Percentiles rank a stretch among this genome's conserved stretches.
These are phyloP conservation scores for Girardinichthys multiradiatus DNA, from an alignment of 2,113 vertebrate genomes.

Conservation along the genomic window DNA sequence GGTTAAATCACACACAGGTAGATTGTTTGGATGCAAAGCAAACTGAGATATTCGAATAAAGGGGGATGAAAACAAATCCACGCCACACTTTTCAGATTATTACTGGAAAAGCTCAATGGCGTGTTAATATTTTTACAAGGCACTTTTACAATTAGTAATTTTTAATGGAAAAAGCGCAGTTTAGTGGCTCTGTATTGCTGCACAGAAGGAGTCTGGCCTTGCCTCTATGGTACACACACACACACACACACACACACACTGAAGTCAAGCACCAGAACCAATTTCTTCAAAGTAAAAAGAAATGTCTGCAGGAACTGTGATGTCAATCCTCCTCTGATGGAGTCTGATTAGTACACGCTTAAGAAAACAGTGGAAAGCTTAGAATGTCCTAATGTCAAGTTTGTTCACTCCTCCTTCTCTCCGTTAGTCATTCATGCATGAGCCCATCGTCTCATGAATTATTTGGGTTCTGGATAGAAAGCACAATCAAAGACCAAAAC, in stretches of 20 bases:
- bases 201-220: constrained; percentile 35
- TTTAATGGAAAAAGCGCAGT: constrained; percentile 1
- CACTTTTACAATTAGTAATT: constrained; percentile 7
- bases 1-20: no score
- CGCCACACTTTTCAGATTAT: no score
- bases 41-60: no score
- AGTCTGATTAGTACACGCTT: constrained; percentile 61
- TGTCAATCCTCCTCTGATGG: constrained; percentile 56
- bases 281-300: constrained; percentile 49
- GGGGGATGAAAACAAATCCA: no score
- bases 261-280: constrained; percentile 38
- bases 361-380: constrained; percentile 27
- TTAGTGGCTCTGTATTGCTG: constrained; percentile 35
- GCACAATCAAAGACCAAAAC: constrained; percentile 67
- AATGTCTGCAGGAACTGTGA: constrained; percentile 49
- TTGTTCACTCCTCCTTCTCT: constrained; percentile 16
- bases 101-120: no score
- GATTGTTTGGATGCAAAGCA: no score
- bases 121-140: constrained; percentile 44
- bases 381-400: constrained; percentile 18
- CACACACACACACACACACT: constrained; percentile 22
- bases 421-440: constrained; percentile 1
- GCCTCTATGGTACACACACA: constrained; percentile 23
- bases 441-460: constrained; percentile 26
- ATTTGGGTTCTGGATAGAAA: constrained; percentile 41